Percentiles rank a stretch among this genome's conserved stretches.
These are phyloP conservation scores for Antennarius maculatus DNA, from an alignment of 2,797 vertebrate genomes.

Conservation along the genomic window DNA sequence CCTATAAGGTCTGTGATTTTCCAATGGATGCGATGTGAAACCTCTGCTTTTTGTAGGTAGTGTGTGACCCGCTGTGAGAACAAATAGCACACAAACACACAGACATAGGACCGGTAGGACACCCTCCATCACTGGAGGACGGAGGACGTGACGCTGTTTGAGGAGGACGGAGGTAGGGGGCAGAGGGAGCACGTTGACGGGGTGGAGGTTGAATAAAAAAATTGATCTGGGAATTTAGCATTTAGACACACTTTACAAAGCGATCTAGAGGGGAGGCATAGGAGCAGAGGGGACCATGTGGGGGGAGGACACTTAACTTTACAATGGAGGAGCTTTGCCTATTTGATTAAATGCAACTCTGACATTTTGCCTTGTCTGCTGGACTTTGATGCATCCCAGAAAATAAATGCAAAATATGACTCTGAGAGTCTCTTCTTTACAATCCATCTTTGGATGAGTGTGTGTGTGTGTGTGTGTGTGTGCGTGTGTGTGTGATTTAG, in stretches of 20 bases:
- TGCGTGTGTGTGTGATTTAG: slow-evolving; percentile 56
- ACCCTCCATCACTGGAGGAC: slow-evolving; percentile 72
- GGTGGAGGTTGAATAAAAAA: slow-evolving; percentile 81
- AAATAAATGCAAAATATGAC: slow-evolving; percentile 33
- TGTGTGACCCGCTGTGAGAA: slow-evolving; percentile 4
- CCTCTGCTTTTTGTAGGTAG: not conserved
- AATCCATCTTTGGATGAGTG: slow-evolving; percentile 51
- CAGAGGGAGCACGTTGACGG: slow-evolving; percentile 59
- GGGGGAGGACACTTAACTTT: slow-evolving; percentile 79
- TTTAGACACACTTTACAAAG: slow-evolving; percentile 88
- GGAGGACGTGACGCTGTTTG: slow-evolving; percentile 68
- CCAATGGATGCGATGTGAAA: not conserved
- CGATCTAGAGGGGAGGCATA: slow-evolving; percentile 73
- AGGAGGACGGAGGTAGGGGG: slow-evolving; percentile 70
- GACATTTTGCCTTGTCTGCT: slow-evolving; percentile 13
- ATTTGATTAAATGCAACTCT: slow-evolving; percentile 62
- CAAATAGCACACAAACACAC: slow-evolving; percentile 11
- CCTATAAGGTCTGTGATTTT: not conserved
- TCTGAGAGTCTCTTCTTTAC: slow-evolving; percentile 35
- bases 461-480: no score
- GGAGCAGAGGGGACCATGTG: slow-evolving; percentile 51
- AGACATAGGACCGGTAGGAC: slow-evolving; percentile 31
- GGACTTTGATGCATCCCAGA: slow-evolving; percentile 18
- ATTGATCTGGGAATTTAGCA: slow-evolving; percentile 86
- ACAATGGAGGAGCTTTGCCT: slow-evolving; percentile 77